A percentile compares a stretch with the other conserved stretches of the same genome.
Conservation (phyloP, 2,888 invertebrate species). For the Paralinhomoeus sp. region DNA sequence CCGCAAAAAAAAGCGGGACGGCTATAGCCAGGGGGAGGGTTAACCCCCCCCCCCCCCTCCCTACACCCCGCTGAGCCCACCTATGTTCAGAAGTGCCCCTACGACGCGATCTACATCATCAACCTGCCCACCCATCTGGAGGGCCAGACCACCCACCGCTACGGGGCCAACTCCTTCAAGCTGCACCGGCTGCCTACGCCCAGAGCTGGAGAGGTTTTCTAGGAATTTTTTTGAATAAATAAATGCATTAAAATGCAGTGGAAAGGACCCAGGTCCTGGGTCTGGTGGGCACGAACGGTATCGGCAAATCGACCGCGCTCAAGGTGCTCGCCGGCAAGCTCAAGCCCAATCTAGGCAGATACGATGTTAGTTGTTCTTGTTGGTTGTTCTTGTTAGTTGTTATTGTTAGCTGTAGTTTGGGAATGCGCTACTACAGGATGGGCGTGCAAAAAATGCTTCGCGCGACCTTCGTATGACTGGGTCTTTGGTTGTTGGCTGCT, state of each 20-base stretch:
- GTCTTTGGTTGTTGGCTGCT: too few relatives aligned
- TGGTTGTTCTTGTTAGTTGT: too few relatives aligned
- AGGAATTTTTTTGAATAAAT: too few relatives aligned
- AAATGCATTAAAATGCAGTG: too few relatives aligned
- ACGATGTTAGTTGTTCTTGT: constrained; percentile 45
- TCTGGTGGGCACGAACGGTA: constrained; percentile 94
- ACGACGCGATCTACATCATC: constrained; percentile 94
- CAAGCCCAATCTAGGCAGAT: constrained; percentile 88
- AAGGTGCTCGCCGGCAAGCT: constrained; percentile 95
- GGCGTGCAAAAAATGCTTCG: too few relatives aligned
- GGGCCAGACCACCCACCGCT: constrained; percentile 90
- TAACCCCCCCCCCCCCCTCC: too few relatives aligned
- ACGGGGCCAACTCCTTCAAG: constrained; percentile 95
- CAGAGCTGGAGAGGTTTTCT: constrained; percentile 67
- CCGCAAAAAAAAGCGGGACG: too few relatives aligned
- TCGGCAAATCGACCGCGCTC: constrained; percentile 93
- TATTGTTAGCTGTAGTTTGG: too few relatives aligned
- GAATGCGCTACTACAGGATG: too few relatives aligned
- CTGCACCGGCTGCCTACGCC: constrained; percentile 83
- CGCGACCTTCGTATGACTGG: too few relatives aligned
- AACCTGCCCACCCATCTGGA: constrained; percentile 95
- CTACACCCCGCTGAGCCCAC: too few relatives aligned
- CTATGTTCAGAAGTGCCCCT: constrained; percentile 76
- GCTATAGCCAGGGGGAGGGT: too few relatives aligned
- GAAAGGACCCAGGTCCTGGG: constrained; percentile 48